Conservation (phyloP, 2,113 vertebrate species). For the Ciconia maguari region DNA sequence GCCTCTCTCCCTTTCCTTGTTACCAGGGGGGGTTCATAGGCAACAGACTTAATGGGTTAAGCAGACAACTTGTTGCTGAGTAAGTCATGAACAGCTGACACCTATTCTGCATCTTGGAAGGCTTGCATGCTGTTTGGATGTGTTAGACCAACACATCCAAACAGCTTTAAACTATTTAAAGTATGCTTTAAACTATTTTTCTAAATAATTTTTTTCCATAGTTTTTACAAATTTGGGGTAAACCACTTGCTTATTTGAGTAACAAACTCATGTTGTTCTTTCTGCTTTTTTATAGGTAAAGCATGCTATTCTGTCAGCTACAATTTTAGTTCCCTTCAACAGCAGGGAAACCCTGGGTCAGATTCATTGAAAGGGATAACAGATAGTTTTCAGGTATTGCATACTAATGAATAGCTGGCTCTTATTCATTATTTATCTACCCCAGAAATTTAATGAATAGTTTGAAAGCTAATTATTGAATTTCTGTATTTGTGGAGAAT, state of each 20-base stretch:
- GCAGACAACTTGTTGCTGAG: neutral
- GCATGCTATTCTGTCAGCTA: neutral
- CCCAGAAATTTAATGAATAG: slow-evolving; percentile 9
- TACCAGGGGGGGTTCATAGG: neutral
- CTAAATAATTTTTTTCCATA: neutral
- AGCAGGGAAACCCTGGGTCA: slow-evolving; percentile 33
- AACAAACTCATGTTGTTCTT: neutral
- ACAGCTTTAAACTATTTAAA: too few species aligned
- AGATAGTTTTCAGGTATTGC: slow-evolving; percentile 48
- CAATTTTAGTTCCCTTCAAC: neutral
- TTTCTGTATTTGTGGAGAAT: neutral
- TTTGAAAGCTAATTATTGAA: slow-evolving; percentile 29
- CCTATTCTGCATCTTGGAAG: neutral
- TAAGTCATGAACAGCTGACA: neutral
- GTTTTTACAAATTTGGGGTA: neutral
- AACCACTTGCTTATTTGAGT: neutral
- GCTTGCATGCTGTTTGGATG: neutral
- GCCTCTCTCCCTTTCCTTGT: neutral
- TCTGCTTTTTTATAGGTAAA: neutral
- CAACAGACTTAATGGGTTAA: neutral
- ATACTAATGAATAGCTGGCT: slow-evolving; percentile 41
- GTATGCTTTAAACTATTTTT: neutral
- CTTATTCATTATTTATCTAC: slow-evolving; percentile 34
- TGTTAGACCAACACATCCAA: neutral
- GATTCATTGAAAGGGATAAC: slow-evolving; percentile 37